Conservation (phyloP, 1,140 invertebrate species). For the Ptiloglossa arizonensis region DNA sequence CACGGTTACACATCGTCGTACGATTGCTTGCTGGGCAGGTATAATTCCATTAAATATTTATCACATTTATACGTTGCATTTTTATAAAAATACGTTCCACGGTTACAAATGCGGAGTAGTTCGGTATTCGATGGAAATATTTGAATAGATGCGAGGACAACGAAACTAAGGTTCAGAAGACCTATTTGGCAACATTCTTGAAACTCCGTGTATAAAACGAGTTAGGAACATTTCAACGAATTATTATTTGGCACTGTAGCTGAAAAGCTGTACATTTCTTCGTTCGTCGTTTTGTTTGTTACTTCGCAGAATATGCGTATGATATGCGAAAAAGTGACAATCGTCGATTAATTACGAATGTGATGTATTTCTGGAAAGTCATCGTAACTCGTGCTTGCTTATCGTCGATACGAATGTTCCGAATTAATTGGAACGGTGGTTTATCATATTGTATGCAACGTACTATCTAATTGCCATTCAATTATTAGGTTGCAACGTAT, state of each 20-base stretch:
- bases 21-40: not conserved
- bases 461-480: too few relatives aligned
- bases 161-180: constrained; percentile 5
- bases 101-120: constrained; percentile 12
- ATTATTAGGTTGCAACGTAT: too few relatives aligned
- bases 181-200: not conserved
- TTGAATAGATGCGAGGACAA: constrained; percentile 9
- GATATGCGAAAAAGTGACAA: constrained; percentile 6
- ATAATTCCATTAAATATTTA: constrained; percentile 34
- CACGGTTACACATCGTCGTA: constrained; percentile 25
- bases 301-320: not conserved
- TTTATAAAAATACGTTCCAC: constrained; percentile 39
- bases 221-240: constrained; percentile 42
- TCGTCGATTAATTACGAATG: too few relatives aligned
- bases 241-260: constrained; percentile 31
- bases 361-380: too few relatives aligned
- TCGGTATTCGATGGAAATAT: constrained; percentile 1
- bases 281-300: not conserved
- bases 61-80: constrained; percentile 34
- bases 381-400: not conserved
- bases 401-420: not conserved
- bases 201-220: not conserved
- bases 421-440: not conserved
- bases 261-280: not conserved
- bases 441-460: too few relatives aligned